Conservation (phyloP, 2,888 invertebrate genomes). For the Gari tellinella region DNA sequence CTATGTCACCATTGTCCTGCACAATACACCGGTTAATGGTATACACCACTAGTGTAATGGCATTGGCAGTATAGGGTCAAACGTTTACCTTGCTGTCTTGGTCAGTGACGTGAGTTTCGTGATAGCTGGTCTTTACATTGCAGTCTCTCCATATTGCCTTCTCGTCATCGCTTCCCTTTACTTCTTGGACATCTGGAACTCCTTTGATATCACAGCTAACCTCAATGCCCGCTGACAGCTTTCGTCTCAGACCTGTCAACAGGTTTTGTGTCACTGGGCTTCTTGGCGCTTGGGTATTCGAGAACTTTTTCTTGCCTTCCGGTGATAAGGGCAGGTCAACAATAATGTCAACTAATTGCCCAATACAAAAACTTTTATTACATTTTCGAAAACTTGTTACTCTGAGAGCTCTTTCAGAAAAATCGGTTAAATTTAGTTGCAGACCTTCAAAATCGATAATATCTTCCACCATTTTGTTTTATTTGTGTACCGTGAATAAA, state of each 20-base stretch:
- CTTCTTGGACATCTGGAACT: not conserved
- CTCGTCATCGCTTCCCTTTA: not conserved
- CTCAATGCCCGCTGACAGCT: constrained; percentile 22
- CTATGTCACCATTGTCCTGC: too few relatives aligned
- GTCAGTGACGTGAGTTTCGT: constrained; percentile 1
- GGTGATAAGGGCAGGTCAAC: constrained; percentile 2
- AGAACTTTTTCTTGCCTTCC: constrained; percentile 20
- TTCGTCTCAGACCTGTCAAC: constrained; percentile 22
- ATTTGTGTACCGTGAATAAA: not conserved
- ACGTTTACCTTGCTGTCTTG: not conserved
- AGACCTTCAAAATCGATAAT: constrained; percentile 25
- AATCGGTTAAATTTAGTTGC: constrained; percentile 13
- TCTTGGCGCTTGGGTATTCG: constrained; percentile 16
- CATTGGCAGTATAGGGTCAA: too few relatives aligned
- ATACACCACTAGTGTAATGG: too few relatives aligned
- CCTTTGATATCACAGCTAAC: constrained; percentile 28
- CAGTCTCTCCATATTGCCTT: constrained; percentile 10
- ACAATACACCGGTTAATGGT: too few relatives aligned
- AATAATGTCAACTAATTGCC: constrained; percentile 7
- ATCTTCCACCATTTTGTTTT: constrained; percentile 27
- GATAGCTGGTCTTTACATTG: constrained; percentile 8
- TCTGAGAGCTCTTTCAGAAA: not conserved
- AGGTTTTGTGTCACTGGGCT: constrained; percentile 37
- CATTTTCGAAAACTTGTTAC: not conserved
- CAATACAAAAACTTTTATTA: constrained; percentile 16